phyloP scores from a whole-genome alignment of 2,113 vertebrate genomes.

The Trochalopteron elliotii region DNA sequence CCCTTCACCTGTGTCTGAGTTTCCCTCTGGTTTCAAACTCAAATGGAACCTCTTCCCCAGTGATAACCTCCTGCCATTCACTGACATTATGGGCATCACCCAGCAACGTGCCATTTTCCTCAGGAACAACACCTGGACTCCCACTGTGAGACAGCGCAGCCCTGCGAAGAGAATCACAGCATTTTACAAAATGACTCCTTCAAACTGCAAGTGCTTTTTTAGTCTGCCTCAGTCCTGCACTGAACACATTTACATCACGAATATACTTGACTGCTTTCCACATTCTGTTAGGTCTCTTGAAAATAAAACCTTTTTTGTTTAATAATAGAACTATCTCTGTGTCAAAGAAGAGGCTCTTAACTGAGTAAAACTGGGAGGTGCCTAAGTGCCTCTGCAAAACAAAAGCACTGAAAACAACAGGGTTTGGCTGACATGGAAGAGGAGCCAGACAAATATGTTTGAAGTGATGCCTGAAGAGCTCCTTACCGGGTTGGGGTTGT shows the following conservation, averaged over 20 bases:
- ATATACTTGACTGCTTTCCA: background rate
- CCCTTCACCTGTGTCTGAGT: constrained; percentile 88
- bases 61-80: constrained; percentile 92
- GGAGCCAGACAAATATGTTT: background rate
- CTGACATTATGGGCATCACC: constrained; percentile 91
- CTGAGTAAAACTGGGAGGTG: background rate
- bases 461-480: background rate
- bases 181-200: background rate
- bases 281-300: background rate
- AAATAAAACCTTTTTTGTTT: background rate
- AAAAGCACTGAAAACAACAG: background rate
- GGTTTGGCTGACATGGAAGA: background rate
- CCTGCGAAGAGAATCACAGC: constrained; percentile 70
- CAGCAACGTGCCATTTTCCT: constrained; percentile 77
- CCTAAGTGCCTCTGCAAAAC: background rate
- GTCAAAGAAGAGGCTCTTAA: background rate
- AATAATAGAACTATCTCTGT: background rate
- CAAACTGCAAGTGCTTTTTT: background rate
- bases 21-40: constrained; percentile 97
- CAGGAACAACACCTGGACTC: constrained; percentile 89
- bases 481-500: constrained; percentile 94
- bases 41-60: constrained; percentile 93
- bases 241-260: background rate
- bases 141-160: constrained; percentile 96
- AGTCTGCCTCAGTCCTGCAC: background rate